phyloP scores from a whole-genome alignment of 2,888 invertebrate genomes.

The Octonoba sinensis region DNA sequence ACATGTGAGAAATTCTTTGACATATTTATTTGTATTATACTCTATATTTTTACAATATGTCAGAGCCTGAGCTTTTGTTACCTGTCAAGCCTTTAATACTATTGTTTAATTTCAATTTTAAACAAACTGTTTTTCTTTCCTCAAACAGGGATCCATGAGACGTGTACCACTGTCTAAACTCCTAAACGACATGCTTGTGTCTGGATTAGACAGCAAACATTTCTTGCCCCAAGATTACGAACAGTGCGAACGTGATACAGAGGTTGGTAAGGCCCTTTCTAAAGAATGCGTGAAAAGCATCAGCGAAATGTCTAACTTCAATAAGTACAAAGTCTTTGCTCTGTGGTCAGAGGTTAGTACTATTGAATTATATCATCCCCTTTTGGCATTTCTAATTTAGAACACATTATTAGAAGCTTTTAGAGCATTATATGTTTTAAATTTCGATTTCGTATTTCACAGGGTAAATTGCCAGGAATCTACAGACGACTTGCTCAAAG shows the following conservation, averaged over 20 bases:
- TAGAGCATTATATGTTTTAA: too few species aligned
- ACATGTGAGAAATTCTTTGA: too few species aligned
- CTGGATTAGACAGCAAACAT: background rate
- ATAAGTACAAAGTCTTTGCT: slow-evolving; percentile 27
- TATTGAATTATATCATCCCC: too few species aligned
- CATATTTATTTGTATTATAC: too few species aligned
- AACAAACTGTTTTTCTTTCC: too few species aligned
- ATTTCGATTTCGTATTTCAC: background rate
- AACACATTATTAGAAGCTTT: too few species aligned
- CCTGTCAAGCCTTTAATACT: too few species aligned
- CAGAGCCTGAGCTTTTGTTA: too few species aligned
- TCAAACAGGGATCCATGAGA: background rate
- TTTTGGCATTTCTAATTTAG: too few species aligned
- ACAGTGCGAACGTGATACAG: slow-evolving; percentile 50
- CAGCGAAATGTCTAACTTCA: slow-evolving; percentile 53
- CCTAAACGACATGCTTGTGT: background rate
- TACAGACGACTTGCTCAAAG: background rate
- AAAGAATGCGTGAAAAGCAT: slow-evolving; percentile 62
- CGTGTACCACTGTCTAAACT: slow-evolving; percentile 5
- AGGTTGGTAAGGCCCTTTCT: slow-evolving; percentile 29
- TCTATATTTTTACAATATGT: too few species aligned
- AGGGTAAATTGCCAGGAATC: background rate
- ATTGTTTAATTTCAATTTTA: too few species aligned
- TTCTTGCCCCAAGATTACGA: slow-evolving; percentile 38
- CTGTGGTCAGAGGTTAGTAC: slow-evolving; percentile 29